A percentile compares a stretch with the other conserved stretches of the same genome.
Evolutionary conservation across 2,888 invertebrate species (phyloP).

Genomic region (Metallyticus violacea): DNA sequence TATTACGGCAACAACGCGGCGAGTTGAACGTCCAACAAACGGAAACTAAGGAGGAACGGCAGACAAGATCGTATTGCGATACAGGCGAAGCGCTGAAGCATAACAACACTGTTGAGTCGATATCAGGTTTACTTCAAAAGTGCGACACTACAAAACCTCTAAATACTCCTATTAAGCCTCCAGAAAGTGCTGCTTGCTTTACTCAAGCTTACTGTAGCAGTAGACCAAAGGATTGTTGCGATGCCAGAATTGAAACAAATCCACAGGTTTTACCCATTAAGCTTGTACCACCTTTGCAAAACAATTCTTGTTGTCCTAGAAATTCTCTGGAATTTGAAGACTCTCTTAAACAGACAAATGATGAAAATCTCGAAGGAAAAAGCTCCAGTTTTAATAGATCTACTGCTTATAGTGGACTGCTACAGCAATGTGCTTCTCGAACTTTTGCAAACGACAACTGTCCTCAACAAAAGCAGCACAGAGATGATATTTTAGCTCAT

Average conservation of each 20-base stretch:
- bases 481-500: not conserved
- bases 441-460: not conserved
- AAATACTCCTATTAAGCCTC: not conserved
- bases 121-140: not conserved
- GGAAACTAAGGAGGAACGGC: not conserved
- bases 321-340: not conserved
- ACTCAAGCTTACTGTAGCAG: not conserved
- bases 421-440: not conserved
- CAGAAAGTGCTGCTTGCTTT: not conserved
- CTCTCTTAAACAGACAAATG: not conserved
- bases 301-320: not conserved
- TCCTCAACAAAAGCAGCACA: not conserved
- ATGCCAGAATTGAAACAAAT: not conserved
- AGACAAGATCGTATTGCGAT: not conserved
- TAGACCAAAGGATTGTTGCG: not conserved
- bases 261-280: not conserved
- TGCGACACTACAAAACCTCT: not conserved
- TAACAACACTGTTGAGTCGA: not conserved
- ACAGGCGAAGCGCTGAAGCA: not conserved
- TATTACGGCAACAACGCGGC: not conserved
- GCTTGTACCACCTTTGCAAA: not conserved
- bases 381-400: not conserved
- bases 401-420: not conserved
- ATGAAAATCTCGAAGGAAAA: not conserved
- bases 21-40: not conserved